Conservation (phyloP, 2,113 vertebrate genomes). For the Pardalotus punctatus region DNA sequence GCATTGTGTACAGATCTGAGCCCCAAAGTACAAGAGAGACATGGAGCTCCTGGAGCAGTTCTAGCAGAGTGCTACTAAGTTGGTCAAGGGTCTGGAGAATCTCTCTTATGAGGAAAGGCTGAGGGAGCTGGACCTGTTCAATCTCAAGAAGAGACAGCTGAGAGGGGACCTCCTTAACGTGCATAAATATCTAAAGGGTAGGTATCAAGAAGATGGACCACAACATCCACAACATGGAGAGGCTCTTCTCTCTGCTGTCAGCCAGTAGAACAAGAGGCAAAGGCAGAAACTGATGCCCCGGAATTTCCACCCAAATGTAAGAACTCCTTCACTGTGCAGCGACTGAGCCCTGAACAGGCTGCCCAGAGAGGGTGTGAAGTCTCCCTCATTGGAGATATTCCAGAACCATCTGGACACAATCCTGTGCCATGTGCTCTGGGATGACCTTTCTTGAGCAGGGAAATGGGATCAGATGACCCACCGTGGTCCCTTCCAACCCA, state of each 20-base stretch:
- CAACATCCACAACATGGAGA: too few species aligned
- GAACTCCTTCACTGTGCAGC: not conserved
- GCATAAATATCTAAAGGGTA: not conserved
- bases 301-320: not conserved
- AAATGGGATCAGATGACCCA: not conserved
- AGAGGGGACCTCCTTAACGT: not conserved
- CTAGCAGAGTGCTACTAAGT: not conserved
- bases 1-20: not conserved
- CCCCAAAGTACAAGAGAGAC: not conserved
- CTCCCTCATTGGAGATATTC: not conserved
- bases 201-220: not conserved
- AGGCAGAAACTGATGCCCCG: not conserved
- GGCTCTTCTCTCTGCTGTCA: not conserved
- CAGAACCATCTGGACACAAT: not conserved
- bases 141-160: not conserved
- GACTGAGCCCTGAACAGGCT: not conserved
- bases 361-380: not conserved
- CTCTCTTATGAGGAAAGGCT: not conserved
- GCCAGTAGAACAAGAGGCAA: not conserved
- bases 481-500: not conserved
- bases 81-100: not conserved
- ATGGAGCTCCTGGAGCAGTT: not conserved
- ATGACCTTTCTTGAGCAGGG: not conserved
- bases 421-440: not conserved
- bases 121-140: not conserved